Base-by-base conservation (phyloP, 1,140 invertebrate species). In the Zaprionus lachaisei region DNA sequence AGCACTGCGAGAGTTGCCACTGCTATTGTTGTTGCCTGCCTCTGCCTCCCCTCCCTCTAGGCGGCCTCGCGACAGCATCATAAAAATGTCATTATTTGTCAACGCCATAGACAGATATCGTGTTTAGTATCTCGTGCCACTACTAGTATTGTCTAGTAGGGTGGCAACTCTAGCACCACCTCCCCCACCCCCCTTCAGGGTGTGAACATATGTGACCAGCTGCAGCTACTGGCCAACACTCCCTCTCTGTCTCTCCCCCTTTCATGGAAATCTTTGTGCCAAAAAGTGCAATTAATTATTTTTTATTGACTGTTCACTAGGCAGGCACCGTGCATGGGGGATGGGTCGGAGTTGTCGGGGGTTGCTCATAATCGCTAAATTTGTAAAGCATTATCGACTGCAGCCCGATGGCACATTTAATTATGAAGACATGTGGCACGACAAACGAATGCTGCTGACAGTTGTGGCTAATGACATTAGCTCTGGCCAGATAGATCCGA, bases 71-170 rank as follows among this genome's bases (percentile, higher is more conserved):
- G 49, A 17, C 44, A 55, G 38, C 31, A 70, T 84, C 67, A 91
- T 91, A 80, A 87, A 91, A 91, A 82, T 79, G 70, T 68, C 79
- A 91, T 91, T 91, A 91, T 91, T 91, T 91, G 89, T 91, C 89
- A 91, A 91, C 89, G 89, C 81, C 86, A 90, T 76, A 67, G 72
- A 76, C 85, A 47, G 41, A 64, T 66, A 71, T 61, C 31, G 66
- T 63, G 66, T 57, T 26, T 67, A 47, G 41, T 47, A 61, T 66
- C 26, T 62, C 14, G 37, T 28, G 49, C 34, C 31, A 54, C 61
- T 55, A 64, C 17, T 58, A 62, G 65, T 55, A 62, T 17, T 38
- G 28, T 54, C 22, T 78, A 9, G 12, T n/a, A 11, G 47, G 62
- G 28, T 77, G 57, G 67, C 75, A 70, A 60, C 73, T 55, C 82